Base-by-base conservation (phyloP, 1,140 invertebrate species). In the Pinna nobilis region DNA sequence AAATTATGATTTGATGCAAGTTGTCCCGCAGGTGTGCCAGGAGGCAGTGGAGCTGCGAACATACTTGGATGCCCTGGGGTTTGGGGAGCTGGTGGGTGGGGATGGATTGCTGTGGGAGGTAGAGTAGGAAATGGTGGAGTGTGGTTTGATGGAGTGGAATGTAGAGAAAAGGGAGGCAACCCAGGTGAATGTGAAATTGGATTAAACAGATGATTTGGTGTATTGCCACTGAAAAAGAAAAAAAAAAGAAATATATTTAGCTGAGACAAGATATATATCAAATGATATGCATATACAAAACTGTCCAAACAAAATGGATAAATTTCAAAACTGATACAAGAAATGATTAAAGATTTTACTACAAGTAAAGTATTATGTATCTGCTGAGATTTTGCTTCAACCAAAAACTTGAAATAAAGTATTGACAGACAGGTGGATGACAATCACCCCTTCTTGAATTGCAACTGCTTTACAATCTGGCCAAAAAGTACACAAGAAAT, bases 41-140 rank as follows among this genome's bases (percentile, higher is more conserved):
- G 83, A 28, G 85, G 85, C 50, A 86, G 79, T 55, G 87, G 87
- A 37, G 86, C 79, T 65, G 87, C 87, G 70, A 89, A 90, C 84
- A 89, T 89, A 59, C 80, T 81, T 74, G 77, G 76, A 57, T 78
- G 71, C 67, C 72, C 74, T 59, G 76, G 67, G 37, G 77, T 63
- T n/a, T 78, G 67, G 93, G 92, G 28, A 93, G 91, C 30, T 93
- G 91, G 83, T 91, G 69, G 63, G 47, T 67, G 77, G 53, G 70
- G 80, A 51, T 77, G 78, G 72, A 93, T 86, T 23, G 93, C 92
- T 32, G 93, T 90, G 18, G 93, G 92, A 82, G 91, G 88, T 82
- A 77, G 89, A 73, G 79, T 88, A 75, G 89, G 76, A 76, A 72
- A 61, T 70, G 71, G 55, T 51, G 71, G 47, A 47, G 72, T 47